Percentiles rank a stretch among this genome's conserved stretches.
Conservation (phyloP, 2,113 vertebrate species). For the Craseonycteris thonglongyai region DNA sequence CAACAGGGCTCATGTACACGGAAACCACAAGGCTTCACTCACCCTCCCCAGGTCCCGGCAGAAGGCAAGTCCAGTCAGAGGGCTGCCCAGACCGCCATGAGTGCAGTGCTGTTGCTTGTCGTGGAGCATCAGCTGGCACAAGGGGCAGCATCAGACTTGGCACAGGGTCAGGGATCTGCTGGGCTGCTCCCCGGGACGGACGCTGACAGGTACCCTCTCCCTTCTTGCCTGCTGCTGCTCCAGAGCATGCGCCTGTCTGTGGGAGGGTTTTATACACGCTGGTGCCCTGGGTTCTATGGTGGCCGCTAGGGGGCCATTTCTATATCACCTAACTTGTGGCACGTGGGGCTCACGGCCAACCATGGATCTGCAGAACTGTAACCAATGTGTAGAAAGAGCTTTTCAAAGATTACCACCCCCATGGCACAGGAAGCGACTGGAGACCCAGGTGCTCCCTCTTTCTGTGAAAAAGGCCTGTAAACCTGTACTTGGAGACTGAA, state of each 20-base stretch:
- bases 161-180: not conserved
- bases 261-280: fast-evolving
- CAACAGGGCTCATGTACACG: not conserved
- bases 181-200: fast-evolving
- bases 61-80: too few relatives aligned
- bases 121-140: fast-evolving
- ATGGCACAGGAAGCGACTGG: not conserved
- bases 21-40: not conserved
- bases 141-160: not conserved
- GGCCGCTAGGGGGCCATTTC: not conserved
- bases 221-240: fast-evolving
- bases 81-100: too few relatives aligned
- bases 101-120: not conserved
- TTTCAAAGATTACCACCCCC: not conserved
- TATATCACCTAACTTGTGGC: too few relatives aligned
- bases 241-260: too few relatives aligned
- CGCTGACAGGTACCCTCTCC: too few relatives aligned
- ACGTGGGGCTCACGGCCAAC: not conserved
- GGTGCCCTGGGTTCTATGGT: not conserved
- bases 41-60: too few relatives aligned
- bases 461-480: too few relatives aligned
- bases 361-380: too few relatives aligned
- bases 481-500: too few relatives aligned
- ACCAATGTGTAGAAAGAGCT: not conserved
- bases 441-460: not conserved